Evolutionary conservation across 2,888 invertebrate genomes (phyloP).

Genomic region (Drosophila rellima): DNA sequence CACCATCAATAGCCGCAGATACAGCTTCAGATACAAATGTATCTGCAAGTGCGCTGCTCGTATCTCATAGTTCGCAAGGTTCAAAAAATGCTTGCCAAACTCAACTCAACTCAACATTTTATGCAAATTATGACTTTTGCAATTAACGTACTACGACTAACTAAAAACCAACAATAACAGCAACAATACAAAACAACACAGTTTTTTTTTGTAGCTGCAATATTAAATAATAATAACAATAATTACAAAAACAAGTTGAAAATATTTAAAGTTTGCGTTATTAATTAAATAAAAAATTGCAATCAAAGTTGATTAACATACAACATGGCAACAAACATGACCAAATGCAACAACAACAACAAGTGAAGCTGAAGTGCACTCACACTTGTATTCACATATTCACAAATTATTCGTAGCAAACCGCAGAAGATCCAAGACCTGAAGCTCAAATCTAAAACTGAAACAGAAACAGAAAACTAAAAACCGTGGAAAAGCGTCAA

Average conservation of each 20-base stretch:
- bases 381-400: constrained; percentile 30
- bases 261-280: constrained; percentile 67
- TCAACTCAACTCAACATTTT: constrained; percentile 44
- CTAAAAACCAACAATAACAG: constrained; percentile 23
- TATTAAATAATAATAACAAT: constrained; percentile 28
- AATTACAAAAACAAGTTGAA: constrained; percentile 56
- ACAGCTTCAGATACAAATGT: constrained; percentile 43
- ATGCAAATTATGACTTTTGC: constrained; percentile 69
- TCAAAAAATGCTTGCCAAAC: constrained; percentile 51
- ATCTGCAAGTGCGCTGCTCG: constrained; percentile 41
- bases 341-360: constrained; percentile 21
- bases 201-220: constrained; percentile 31
- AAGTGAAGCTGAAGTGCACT: too few species aligned
- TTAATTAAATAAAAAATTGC: constrained; percentile 70
- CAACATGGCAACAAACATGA: constrained; percentile 58
- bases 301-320: constrained; percentile 75
- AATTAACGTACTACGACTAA: constrained; percentile 59
- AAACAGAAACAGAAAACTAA: constrained; percentile 29
- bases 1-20: constrained; percentile 21
- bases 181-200: constrained; percentile 14
- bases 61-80: constrained; percentile 27
- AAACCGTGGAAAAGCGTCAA: constrained; percentile 74
- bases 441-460: constrained; percentile 28
- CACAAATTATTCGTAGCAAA: constrained; percentile 38
- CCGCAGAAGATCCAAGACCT: constrained; percentile 55